Evolutionary conservation across 2,888 invertebrate species (phyloP).

Genomic region (Morinoia aosen): DNA sequence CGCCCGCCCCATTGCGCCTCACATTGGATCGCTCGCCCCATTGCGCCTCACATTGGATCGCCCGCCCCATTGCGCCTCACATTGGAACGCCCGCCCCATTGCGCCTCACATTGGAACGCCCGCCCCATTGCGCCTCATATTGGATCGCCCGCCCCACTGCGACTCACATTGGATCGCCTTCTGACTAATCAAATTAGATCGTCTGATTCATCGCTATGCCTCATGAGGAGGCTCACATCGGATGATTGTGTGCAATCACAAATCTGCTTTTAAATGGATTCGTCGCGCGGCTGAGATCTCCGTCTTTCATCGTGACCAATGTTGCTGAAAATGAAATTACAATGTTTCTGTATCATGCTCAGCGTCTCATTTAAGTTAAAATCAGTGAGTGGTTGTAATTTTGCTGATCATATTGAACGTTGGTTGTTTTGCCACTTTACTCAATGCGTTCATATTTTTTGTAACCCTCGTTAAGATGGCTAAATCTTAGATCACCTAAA

Average conservation of each 20-base stretch:
- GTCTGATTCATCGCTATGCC: neutral
- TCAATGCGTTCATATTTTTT: no score
- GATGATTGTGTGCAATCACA: neutral
- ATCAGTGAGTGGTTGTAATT: no score
- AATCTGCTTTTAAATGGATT: neutral
- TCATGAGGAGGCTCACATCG: neutral
- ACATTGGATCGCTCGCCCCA: no score
- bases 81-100: no score
- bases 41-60: neutral
- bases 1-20: neutral
- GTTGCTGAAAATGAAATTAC: no score
- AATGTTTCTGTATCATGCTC: no score
- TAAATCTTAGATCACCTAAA: no score
- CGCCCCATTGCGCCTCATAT: neutral
- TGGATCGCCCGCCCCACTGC: neutral
- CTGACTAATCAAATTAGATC: neutral
- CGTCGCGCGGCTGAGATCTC: neutral
- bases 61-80: no score
- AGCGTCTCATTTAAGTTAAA: no score
- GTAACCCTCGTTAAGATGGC: no score
- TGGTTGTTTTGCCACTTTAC: no score
- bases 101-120: neutral
- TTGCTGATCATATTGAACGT: no score
- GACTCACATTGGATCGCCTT: neutral
- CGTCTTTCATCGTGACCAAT: neutral